phyloP scores from a whole-genome alignment of 2,113 vertebrate genomes.

The Dipodomys spectabilis region DNA sequence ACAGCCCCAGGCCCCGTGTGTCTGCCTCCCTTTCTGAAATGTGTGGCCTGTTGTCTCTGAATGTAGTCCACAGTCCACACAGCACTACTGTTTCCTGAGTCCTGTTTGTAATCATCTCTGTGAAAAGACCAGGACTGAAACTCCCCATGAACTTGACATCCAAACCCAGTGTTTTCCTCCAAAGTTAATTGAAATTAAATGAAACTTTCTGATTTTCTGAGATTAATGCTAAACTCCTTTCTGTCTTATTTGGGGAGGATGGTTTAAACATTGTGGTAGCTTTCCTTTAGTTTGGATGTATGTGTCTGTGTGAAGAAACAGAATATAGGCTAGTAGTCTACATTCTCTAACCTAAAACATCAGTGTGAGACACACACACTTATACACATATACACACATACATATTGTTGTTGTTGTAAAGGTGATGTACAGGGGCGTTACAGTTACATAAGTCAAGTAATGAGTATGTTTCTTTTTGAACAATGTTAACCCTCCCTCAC shows the following conservation, averaged over 20 bases:
- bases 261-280: neutral
- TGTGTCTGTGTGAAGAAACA: no score
- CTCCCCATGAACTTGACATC: neutral
- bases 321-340: neutral
- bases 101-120: neutral
- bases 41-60: accelerated
- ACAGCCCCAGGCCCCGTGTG: no score
- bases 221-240: neutral
- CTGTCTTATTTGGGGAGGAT: neutral
- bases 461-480: no score
- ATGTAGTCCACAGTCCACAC: no score
- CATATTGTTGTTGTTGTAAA: no score
- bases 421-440: no score
- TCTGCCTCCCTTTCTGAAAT: neutral
- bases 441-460: no score
- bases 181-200: neutral
- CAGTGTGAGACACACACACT: neutral
- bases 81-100: neutral
- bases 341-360: neutral
- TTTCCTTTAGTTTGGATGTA: neutral
- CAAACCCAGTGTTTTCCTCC: neutral
- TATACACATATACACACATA: no score
- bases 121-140: neutral
- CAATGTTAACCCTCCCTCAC: no score
- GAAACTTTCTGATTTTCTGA: neutral